Base-by-base conservation (phyloP, 1,140 invertebrate species). In the Rhopalosiphum maidis region DNA sequence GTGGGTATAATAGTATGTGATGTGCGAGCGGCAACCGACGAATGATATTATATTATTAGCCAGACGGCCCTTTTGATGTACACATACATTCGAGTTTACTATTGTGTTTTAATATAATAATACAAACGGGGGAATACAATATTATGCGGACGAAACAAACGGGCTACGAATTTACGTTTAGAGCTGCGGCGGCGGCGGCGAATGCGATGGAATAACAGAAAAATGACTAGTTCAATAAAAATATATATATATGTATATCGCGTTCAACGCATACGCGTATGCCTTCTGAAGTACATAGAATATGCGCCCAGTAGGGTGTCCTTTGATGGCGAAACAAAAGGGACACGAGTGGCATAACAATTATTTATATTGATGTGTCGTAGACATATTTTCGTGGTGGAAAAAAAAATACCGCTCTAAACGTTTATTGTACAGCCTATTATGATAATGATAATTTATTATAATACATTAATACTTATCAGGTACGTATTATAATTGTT, bases 181-280 rank as follows among this genome's bases (percentile, higher is more conserved):
- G 25, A 30, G 25, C 41, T 86, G 25, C 9, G 83, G 41, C 15
- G 35, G n/a, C n/a, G 77, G 37, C 43, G 35, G 82, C 85, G 85
- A 51, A 51, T 21, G 15, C 43, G 25, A 87, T 43, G 30, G 41
- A 87, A 87, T 30, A 48, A 87, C 85, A 87, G 41, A 87, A 46
- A 46, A 87, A 48, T 87, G 41, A 87, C 85, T 7, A 46, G 43
- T 87, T 15, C 30, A 1, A 48, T n/a, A 25, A 18, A n/a, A 87
- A 86, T n/a, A n/a, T n/a, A n/a, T n/a, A n/a, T n/a, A n/a, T n/a
- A 87, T 89, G 55, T 88, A 87, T 89, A 89, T 88, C 46, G 41
- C 21, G 85, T 43, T 86, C 23, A 86, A 3, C n/a, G n/a, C 15
- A 30, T 35, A 11, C 23, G 41, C 41, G 41, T 68, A 25, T 55